These are phyloP conservation scores for Fopius arisanus DNA, from an alignment of 1,140 invertebrate genomes.

Conservation along the genomic window DNA sequence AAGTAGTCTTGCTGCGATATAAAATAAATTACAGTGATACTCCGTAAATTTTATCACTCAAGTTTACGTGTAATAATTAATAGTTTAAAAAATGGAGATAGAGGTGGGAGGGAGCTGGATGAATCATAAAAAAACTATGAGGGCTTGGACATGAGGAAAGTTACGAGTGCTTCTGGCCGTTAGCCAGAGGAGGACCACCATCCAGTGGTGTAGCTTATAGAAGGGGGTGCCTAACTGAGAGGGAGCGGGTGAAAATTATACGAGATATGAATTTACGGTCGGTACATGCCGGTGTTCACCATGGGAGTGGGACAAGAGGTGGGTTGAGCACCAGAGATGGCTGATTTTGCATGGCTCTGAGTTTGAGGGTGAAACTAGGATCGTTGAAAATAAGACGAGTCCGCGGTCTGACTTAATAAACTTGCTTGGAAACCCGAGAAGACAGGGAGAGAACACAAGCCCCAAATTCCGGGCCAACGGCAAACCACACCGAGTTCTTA, in stretches of 20 bases:
- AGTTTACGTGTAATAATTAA: constrained; percentile 17
- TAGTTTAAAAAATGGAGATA: constrained; percentile 28
- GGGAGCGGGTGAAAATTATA: constrained; percentile 46
- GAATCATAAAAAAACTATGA: constrained; percentile 33
- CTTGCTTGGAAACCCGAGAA: constrained; percentile 41
- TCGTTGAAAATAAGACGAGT: constrained; percentile 46
- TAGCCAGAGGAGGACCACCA: constrained; percentile 45
- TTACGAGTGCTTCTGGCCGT: constrained; percentile 54
- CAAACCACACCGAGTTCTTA: neutral
- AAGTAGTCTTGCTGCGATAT: constrained; percentile 8
- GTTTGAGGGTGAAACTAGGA: constrained; percentile 23
- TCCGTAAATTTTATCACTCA: neutral
- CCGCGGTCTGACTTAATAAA: constrained; percentile 54
- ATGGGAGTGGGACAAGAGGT: constrained; percentile 9
- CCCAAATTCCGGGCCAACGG: neutral
- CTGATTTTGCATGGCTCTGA: neutral
- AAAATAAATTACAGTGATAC: constrained; percentile 12
- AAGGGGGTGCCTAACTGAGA: constrained; percentile 9
- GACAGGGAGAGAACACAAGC: constrained; percentile 4
- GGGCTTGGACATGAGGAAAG: constrained; percentile 32
- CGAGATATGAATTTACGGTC: constrained; percentile 57
- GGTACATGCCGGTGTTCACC: constrained; percentile 34
- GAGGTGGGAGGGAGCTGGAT: constrained; percentile 40
- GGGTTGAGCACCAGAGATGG: neutral
- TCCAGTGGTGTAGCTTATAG: constrained; percentile 15